These are phyloP conservation scores for Bettongia penicillata DNA, from an alignment of 2,113 vertebrate species.

Conservation along the genomic window DNA sequence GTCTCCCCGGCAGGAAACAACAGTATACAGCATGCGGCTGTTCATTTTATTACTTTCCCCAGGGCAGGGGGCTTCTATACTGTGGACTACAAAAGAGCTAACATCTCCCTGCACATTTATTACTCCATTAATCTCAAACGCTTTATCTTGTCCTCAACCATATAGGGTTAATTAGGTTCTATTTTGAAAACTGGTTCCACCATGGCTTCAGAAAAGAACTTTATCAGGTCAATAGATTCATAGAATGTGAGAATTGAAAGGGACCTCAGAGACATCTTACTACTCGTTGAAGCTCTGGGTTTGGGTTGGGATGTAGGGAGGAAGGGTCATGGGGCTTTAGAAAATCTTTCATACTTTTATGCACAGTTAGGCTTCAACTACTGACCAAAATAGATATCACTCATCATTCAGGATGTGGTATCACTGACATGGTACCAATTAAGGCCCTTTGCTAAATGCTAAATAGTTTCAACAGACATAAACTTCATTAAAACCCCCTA, in stretches of 20 bases:
- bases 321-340: background rate
- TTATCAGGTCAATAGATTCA: background rate
- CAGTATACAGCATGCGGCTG: background rate
- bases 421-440: background rate
- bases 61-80: no score
- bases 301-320: background rate
- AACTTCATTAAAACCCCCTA: background rate
- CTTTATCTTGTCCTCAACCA: slow-evolving; percentile 1
- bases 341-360: background rate
- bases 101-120: background rate
- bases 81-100: background rate
- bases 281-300: background rate
- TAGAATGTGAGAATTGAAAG: background rate
- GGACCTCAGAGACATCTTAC: background rate
- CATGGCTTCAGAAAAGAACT: slow-evolving; percentile 26
- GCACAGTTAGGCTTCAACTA: background rate
- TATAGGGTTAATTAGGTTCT: background rate
- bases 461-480: background rate
- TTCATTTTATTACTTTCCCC: background rate
- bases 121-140: background rate
- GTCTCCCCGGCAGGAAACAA: slow-evolving; percentile 24
- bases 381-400: background rate
- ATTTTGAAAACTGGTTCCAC: background rate
- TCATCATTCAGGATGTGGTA: background rate
- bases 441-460: background rate